Evolutionary conservation across 2,113 vertebrate species (phyloP).

Genomic region (Meles meles): DNA sequence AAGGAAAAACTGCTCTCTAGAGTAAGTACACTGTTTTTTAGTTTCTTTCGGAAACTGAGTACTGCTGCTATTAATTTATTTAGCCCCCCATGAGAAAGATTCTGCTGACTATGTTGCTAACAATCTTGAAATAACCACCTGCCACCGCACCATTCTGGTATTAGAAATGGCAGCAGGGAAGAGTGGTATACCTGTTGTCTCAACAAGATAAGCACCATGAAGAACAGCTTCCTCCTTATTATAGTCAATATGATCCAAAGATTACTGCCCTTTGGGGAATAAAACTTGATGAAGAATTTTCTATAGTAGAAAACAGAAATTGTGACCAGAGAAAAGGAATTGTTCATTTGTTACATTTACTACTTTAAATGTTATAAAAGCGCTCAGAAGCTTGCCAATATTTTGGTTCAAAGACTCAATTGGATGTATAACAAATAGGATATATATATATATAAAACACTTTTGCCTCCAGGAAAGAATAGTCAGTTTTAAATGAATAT

Average conservation of each 20-base stretch:
- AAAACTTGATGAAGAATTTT: background rate
- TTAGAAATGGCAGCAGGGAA: background rate
- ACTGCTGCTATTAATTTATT: background rate
- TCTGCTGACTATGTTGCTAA: background rate
- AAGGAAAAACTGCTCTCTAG: background rate
- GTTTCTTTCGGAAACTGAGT: background rate
- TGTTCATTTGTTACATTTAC: constrained; percentile 2
- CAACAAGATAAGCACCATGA: background rate
- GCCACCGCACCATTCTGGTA: accelerated
- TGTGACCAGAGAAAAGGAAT: background rate
- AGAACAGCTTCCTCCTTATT: background rate
- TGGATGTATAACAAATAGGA: background rate
- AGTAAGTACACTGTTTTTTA: background rate
- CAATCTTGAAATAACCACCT: background rate
- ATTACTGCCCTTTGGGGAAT: background rate
- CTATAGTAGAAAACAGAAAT: background rate
- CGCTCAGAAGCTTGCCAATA: background rate
- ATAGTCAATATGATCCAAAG: background rate
- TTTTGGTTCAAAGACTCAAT: constrained; percentile 29
- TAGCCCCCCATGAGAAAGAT: background rate
- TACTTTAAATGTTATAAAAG: constrained; percentile 25
- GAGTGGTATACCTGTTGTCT: background rate
- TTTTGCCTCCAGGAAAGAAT: background rate
- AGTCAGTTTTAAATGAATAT: background rate
- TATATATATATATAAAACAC: background rate